phyloP scores from a whole-genome alignment of 1,140 invertebrate species.

The Penaeus japonicus region DNA sequence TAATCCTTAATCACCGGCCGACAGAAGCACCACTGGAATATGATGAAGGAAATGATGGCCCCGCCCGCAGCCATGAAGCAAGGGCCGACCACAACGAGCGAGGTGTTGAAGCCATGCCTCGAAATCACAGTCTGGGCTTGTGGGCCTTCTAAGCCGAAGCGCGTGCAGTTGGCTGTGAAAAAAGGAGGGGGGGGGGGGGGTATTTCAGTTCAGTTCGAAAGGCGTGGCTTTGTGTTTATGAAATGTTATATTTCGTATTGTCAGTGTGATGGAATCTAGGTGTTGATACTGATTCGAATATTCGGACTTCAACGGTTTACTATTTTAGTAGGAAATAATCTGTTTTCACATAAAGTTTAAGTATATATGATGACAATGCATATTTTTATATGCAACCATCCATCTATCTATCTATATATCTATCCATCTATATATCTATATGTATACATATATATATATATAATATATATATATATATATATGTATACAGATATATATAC shows the following conservation, averaged over 20 bases:
- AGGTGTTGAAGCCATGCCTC: background rate
- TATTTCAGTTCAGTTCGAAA: too few relatives aligned
- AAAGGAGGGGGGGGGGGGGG: background rate
- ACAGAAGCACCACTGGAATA: slow-evolving; percentile 8
- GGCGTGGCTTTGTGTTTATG: too few relatives aligned
- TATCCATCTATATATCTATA: background rate
- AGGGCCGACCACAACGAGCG: background rate
- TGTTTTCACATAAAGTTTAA: background rate
- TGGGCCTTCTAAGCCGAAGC: background rate
- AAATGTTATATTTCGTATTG: too few relatives aligned
- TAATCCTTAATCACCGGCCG: background rate
- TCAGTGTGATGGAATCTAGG: too few relatives aligned
- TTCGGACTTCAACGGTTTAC: too few relatives aligned
- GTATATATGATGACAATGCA: background rate
- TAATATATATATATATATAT: too few relatives aligned
- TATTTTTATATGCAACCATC: background rate
- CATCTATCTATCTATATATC: background rate
- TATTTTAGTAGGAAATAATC: background rate
- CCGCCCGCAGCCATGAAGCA: background rate
- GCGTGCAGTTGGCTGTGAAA: background rate
- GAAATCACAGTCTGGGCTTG: background rate
- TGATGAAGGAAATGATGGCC: background rate
- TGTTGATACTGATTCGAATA: too few relatives aligned
- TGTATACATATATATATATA: background rate
- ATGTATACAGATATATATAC: too few relatives aligned